Evolutionary conservation across 2,888 invertebrate species (phyloP).

Genomic region (Sinohyriopsis cumingii): DNA sequence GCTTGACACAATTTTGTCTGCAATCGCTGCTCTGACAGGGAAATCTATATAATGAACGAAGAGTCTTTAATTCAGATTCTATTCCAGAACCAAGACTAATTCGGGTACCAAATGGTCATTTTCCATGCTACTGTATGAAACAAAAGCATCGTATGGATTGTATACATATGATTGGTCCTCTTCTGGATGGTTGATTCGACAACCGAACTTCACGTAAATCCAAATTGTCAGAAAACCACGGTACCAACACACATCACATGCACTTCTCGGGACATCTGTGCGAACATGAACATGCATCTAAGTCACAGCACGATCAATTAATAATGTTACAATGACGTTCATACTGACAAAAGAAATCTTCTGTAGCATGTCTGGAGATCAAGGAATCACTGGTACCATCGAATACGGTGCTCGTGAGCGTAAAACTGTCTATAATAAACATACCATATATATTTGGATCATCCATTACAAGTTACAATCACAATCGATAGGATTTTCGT

Average conservation of each 20-base stretch:
- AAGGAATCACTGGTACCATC: no score
- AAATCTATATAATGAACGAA: constrained; percentile 58
- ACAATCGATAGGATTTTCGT: no score
- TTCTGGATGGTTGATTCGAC: not conserved
- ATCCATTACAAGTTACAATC: no score
- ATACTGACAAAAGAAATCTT: no score
- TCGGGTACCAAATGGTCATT: constrained; percentile 89
- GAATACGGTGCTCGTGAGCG: no score
- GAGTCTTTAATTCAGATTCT: constrained; percentile 82
- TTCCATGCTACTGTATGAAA: constrained; percentile 85
- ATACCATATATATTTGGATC: no score
- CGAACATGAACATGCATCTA: no score
- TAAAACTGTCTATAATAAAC: no score
- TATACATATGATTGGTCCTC: constrained; percentile 15
- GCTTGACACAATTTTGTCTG: constrained; percentile 90
- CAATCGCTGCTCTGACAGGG: constrained; percentile 74
- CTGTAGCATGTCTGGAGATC: no score
- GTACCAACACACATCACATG: not conserved
- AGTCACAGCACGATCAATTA: no score
- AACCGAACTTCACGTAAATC: constrained; percentile 17
- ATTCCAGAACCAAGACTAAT: constrained; percentile 85
- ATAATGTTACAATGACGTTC: no score
- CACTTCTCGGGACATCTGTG: no score
- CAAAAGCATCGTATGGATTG: constrained; percentile 85
- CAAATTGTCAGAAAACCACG: constrained; percentile 16